A percentile compares a stretch with the other conserved stretches of the same genome.
Evolutionary conservation across 1,140 invertebrate species (phyloP).

Genomic region (Calephelis virginiensis): DNA sequence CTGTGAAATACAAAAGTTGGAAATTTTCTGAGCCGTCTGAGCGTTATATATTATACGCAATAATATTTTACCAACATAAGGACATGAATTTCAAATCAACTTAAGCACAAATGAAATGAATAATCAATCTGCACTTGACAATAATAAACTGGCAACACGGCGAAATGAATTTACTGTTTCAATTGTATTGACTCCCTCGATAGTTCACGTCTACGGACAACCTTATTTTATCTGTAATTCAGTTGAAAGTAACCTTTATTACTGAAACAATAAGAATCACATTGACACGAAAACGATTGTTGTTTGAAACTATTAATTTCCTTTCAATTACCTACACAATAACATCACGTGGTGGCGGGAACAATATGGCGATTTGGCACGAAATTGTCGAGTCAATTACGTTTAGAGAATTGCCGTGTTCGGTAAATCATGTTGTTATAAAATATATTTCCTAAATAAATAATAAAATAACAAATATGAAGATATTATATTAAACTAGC

Average conservation of each 20-base stretch:
- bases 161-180: constrained; percentile 50
- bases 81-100: constrained; percentile 13
- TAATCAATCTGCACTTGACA: constrained; percentile 48
- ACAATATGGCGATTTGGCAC: constrained; percentile 65
- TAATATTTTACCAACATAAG: no score
- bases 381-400: constrained; percentile 56
- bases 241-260: constrained; percentile 33
- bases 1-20: no score
- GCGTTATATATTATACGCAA: no score
- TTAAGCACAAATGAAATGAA: constrained; percentile 33
- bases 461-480: no score
- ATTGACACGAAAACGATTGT: constrained; percentile 23
- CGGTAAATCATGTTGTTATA: neutral
- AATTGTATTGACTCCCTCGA: constrained; percentile 49
- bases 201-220: constrained; percentile 39
- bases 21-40: no score
- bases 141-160: constrained; percentile 39
- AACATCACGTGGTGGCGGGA: constrained; percentile 55
- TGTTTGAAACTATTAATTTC: constrained; percentile 69
- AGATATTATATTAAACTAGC: no score
- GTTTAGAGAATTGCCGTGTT: constrained; percentile 31
- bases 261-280: constrained; percentile 22
- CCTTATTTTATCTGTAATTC: constrained; percentile 16
- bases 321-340: constrained; percentile 66
- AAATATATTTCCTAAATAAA: no score